These are phyloP conservation scores for Orchesella cincta DNA, from an alignment of 1,140 invertebrate genomes.

Conservation along the genomic window DNA sequence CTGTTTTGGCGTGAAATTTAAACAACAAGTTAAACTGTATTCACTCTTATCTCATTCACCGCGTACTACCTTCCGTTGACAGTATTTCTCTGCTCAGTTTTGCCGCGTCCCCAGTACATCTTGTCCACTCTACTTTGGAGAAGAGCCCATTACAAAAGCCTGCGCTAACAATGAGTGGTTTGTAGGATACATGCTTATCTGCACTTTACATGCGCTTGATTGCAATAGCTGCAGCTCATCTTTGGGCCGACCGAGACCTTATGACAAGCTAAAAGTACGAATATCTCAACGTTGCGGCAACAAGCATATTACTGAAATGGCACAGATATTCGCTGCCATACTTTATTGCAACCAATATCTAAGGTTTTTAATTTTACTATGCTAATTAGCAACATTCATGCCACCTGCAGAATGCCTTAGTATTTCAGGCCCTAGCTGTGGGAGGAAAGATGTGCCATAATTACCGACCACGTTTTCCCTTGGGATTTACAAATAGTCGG, in stretches of 20 bases:
- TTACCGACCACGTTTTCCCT: constrained; percentile 94
- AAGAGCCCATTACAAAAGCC: constrained; percentile 58
- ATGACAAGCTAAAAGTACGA: constrained; percentile 61
- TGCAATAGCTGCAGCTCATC: constrained; percentile 60
- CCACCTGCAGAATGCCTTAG: constrained; percentile 71
- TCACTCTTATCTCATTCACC: neutral
- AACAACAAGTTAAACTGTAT: neutral
- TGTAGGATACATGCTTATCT: constrained; percentile 61
- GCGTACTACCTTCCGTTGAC: constrained; percentile 61
- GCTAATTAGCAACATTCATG: constrained; percentile 67
- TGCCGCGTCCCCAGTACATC: no score
- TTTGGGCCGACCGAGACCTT: constrained; percentile 64
- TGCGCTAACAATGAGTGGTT: constrained; percentile 62
- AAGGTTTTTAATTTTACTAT: neutral
- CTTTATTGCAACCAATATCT: no score
- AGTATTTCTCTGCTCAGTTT: constrained; percentile 59
- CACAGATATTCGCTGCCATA: no score
- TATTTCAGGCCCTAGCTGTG: constrained; percentile 70
- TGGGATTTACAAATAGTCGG: constrained; percentile 90
- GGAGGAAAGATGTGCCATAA: constrained; percentile 91
- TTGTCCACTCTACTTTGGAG: constrained; percentile 62
- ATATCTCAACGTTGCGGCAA: no score
- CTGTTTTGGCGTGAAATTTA: neutral
- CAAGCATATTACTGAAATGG: no score
- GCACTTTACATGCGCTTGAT: constrained; percentile 65